Conservation (phyloP, 2,797 vertebrate species). For the Pangasius mekongensis region DNA sequence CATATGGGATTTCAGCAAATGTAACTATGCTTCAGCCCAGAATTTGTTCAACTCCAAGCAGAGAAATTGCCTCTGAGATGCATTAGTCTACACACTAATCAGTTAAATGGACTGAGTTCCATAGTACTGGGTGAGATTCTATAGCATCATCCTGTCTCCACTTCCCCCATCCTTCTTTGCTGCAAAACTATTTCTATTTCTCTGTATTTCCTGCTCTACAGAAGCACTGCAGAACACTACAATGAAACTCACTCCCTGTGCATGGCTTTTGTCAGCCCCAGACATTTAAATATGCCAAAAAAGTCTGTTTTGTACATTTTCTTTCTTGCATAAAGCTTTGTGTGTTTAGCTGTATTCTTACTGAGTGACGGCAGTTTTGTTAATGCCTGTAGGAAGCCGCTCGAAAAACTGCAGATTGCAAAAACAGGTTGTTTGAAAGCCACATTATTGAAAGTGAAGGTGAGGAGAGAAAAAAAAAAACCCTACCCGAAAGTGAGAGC, state of each 20-base stretch:
- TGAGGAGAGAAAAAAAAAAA: constrained; percentile 15
- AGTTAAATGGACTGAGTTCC: constrained; percentile 71
- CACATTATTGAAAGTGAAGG: constrained; percentile 23
- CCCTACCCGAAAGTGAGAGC: constrained; percentile 34
- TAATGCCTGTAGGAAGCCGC: constrained; percentile 32
- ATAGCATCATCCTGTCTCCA: constrained; percentile 75
- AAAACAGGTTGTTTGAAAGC: constrained; percentile 44
- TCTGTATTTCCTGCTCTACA: constrained; percentile 59
- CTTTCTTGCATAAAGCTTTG: constrained; percentile 8
- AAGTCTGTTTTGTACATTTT: constrained; percentile 19
- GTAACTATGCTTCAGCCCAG: background rate
- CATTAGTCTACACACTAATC: constrained; percentile 71
- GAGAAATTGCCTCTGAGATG: constrained; percentile 22
- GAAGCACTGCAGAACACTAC: constrained; percentile 57
- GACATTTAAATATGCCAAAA: background rate
- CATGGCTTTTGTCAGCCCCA: constrained; percentile 5
- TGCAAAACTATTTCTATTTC: constrained; percentile 69
- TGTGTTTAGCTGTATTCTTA: constrained; percentile 25
- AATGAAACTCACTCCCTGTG: constrained; percentile 26
- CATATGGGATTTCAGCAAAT: background rate
- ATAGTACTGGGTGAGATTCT: constrained; percentile 56
- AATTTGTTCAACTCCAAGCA: constrained; percentile 15
- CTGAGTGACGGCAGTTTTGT: constrained; percentile 45
- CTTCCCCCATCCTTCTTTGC: constrained; percentile 57
- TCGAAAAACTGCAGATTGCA: constrained; percentile 1